Conservation (phyloP, 30 jellyfish, hydroid and myxozoan genomes). For the Hydractinia echinata region DNA sequence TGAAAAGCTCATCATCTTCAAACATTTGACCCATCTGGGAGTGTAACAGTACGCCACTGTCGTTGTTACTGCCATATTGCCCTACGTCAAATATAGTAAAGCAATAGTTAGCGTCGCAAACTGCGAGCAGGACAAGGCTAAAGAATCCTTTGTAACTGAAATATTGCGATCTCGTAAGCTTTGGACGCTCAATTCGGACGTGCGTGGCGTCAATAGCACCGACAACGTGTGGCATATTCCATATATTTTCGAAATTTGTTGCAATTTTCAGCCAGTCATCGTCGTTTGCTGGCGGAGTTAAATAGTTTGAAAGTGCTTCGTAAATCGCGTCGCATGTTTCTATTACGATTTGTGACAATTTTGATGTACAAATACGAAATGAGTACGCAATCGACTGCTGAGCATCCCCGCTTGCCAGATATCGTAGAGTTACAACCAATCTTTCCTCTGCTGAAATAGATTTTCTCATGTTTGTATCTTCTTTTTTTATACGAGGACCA, state of each 20-base stretch:
- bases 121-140: slow-evolving; percentile 44
- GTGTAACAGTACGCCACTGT: slow-evolving; percentile 27
- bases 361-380: slow-evolving; percentile 33
- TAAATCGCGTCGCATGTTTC: slow-evolving; percentile 41
- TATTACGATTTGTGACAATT: slow-evolving; percentile 1
- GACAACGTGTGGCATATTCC: slow-evolving; percentile 41
- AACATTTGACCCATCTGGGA: slow-evolving; percentile 25
- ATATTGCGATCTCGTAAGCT: slow-evolving; percentile 35
- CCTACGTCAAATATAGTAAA: slow-evolving; percentile 39
- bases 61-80: slow-evolving; percentile 44
- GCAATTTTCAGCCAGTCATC: slow-evolving; percentile 29
- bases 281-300: neutral
- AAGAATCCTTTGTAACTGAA: slow-evolving; percentile 27
- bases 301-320: neutral
- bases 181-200: slow-evolving; percentile 34
- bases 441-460: slow-evolving; percentile 41
- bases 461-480: slow-evolving; percentile 19
- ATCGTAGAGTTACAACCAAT: slow-evolving; percentile 35
- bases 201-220: no score
- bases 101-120: slow-evolving; percentile 48
- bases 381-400: slow-evolving; percentile 40
- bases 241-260: neutral
- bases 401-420: slow-evolving; percentile 50
- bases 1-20: slow-evolving; percentile 45
- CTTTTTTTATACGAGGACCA: slow-evolving; percentile 35